phyloP scores from a whole-genome alignment of 2,888 invertebrate genomes.

The Pseudococcus viburni region DNA sequence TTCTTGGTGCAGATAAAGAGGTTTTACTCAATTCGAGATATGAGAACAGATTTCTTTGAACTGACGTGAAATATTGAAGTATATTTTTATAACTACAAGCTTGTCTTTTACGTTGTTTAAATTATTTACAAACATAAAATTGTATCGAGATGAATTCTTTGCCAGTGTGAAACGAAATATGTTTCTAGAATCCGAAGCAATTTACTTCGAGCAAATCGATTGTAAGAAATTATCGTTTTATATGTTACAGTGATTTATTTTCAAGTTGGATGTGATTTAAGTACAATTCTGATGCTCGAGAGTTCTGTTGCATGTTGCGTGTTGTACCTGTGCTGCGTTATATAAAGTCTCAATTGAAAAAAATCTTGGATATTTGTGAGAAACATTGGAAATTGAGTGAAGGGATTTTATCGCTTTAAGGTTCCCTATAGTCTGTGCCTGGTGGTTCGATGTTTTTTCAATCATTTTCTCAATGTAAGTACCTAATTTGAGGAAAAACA shows the following conservation, averaged over 20 bases:
- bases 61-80: conserved; percentile 31
- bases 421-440: too few relatives aligned
- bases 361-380: too few relatives aligned
- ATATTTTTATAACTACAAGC: conserved; percentile 17
- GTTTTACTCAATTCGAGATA: conserved; percentile 8
- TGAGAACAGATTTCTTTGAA: conserved; percentile 27
- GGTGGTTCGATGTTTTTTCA: too few relatives aligned
- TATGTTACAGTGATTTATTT: background rate
- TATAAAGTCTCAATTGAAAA: too few relatives aligned
- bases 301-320: background rate
- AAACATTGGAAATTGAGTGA: too few relatives aligned
- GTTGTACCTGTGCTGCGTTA: background rate
- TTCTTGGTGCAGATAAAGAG: background rate
- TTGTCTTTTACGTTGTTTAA: background rate
- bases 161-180: background rate
- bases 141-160: background rate
- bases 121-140: conserved; percentile 18
- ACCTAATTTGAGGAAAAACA: too few relatives aligned
- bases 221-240: background rate
- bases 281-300: background rate
- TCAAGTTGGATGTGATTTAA: background rate
- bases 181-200: background rate
- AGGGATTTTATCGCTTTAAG: too few relatives aligned
- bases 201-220: conserved; percentile 6
- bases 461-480: too few relatives aligned